These are phyloP conservation scores for Ailurus styani DNA, from an alignment of 2,113 vertebrate species.

Conservation along the genomic window DNA sequence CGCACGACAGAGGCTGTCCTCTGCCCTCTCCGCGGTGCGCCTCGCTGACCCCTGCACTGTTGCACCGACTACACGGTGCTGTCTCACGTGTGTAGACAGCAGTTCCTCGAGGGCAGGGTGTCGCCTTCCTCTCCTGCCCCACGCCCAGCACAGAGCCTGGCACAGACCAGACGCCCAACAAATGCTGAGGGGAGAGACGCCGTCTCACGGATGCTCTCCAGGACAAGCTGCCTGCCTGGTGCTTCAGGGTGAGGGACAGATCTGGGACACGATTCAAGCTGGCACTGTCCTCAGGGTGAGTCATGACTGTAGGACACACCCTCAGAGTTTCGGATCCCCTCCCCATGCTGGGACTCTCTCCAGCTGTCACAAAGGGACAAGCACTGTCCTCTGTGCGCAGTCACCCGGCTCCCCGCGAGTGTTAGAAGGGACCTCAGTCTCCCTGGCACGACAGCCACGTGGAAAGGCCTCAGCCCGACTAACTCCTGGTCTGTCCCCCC, in stretches of 20 bases:
- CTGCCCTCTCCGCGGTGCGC: accelerated
- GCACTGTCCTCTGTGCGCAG: not conserved
- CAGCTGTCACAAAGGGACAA: not conserved
- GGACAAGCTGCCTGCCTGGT: not conserved
- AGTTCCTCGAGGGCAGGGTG: not conserved
- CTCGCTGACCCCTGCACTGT: accelerated
- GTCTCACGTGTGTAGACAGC: not conserved
- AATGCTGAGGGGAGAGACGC: not conserved
- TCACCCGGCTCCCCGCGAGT: not conserved
- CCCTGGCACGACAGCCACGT: accelerated
- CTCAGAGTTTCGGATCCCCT: not conserved
- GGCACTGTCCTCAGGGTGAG: not conserved
- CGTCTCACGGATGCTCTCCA: not conserved
- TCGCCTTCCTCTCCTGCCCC: not conserved
- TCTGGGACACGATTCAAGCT: not conserved
- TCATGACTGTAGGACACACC: not conserved
- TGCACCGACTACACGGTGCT: not conserved
- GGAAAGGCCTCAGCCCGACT: not conserved
- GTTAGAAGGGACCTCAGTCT: not conserved
- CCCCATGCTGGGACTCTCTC: not conserved
- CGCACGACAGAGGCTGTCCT: not conserved
- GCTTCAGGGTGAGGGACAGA: not conserved
- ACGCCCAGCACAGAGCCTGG: not conserved
- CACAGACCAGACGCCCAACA: not conserved
- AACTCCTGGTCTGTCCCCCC: not conserved